A percentile compares a stretch with the other conserved stretches of the same genome.
phyloP scores from a whole-genome alignment of 1,140 invertebrate genomes.

The Mizuhopecten yessoensis region DNA sequence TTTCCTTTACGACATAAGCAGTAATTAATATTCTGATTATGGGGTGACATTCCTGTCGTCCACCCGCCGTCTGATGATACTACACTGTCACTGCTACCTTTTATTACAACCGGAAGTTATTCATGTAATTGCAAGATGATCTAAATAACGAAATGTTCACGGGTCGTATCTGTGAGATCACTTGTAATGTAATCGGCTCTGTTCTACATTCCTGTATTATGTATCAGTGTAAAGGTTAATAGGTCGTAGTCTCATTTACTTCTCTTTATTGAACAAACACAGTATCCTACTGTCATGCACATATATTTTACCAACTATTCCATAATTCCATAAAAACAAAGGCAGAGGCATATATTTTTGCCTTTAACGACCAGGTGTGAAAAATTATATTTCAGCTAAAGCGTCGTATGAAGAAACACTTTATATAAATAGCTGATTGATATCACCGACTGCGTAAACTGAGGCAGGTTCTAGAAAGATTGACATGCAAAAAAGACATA shows the following conservation, averaged over 20 bases:
- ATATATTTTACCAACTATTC: neutral
- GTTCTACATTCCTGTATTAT: conserved; percentile 24
- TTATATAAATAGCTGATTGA: neutral
- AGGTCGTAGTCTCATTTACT: neutral
- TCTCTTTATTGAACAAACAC: neutral
- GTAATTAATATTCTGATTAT: too few relatives aligned
- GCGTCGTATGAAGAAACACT: neutral
- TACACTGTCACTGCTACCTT: neutral
- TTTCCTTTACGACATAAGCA: too few relatives aligned
- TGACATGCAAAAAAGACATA: conserved; percentile 34
- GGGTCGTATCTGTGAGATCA: neutral
- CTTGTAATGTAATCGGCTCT: neutral
- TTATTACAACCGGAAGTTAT: neutral
- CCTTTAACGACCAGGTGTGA: neutral
- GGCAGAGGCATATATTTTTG: neutral
- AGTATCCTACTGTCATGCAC: neutral
- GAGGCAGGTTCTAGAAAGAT: neutral
- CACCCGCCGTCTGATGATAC: too few relatives aligned
- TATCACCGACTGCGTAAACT: neutral
- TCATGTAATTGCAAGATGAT: conserved; percentile 18
- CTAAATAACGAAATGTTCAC: conserved; percentile 34
- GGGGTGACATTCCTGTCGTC: too few relatives aligned
- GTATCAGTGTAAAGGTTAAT: neutral
- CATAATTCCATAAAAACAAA: neutral
- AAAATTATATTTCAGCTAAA: neutral